Evolutionary conservation across 2,113 vertebrate species (phyloP).

Genomic region (Campylomormyrus numenius): DNA sequence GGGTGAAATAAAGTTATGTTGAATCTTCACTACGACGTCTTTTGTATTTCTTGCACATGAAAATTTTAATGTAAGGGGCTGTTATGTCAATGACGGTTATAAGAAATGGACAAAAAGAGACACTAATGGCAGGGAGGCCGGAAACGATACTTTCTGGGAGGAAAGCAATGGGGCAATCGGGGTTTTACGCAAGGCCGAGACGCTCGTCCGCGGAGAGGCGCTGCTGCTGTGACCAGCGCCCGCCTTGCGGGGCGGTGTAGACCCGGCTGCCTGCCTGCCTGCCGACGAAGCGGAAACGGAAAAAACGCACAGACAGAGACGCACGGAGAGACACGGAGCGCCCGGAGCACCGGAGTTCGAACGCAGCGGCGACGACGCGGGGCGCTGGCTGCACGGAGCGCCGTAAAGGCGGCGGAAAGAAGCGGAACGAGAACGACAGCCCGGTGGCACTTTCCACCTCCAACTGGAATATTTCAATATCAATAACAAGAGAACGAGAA

Average conservation of each 20-base stretch:
- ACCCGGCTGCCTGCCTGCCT: neutral
- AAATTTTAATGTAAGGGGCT: neutral
- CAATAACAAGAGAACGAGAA: neutral
- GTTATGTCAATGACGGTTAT: neutral
- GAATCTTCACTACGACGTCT: neutral
- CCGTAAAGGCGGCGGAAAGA: slow-evolving; percentile 21
- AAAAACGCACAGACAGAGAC: neutral
- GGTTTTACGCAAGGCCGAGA: neutral
- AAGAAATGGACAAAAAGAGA: neutral
- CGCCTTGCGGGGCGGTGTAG: slow-evolving; percentile 35
- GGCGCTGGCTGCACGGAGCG: slow-evolving; percentile 29
- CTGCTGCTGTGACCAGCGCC: slow-evolving; percentile 20
- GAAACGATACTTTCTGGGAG: neutral
- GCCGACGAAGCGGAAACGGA: slow-evolving; percentile 25
- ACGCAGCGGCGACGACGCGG: slow-evolving; percentile 14
- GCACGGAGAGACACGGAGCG: neutral
- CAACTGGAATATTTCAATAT: neutral
- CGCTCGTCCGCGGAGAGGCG: neutral
- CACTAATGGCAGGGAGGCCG: neutral
- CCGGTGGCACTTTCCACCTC: neutral
- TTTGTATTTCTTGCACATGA: neutral
- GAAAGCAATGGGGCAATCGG: neutral
- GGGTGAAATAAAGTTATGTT: neutral
- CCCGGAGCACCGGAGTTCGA: slow-evolving; percentile 15
- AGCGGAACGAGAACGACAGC: slow-evolving; percentile 35